Conservation (phyloP, 1,140 invertebrate genomes). For the Eulimnadia texana region DNA sequence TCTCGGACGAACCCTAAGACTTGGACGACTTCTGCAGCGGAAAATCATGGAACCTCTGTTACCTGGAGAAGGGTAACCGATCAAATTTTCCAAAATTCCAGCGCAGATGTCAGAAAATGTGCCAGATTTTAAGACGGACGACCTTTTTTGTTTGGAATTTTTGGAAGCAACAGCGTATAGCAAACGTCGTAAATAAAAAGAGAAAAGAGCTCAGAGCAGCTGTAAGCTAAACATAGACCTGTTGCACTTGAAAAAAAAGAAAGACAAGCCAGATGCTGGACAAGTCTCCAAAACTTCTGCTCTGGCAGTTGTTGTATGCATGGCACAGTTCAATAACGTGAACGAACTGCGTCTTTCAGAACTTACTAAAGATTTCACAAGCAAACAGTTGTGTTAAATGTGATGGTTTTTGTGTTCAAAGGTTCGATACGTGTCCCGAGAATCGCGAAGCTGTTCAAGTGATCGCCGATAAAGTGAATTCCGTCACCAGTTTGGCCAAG, state of each 20-base stretch:
- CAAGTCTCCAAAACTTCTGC: background rate
- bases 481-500: constrained; percentile 47
- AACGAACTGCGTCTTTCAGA: no score
- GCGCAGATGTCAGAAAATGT: background rate
- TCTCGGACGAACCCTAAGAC: constrained; percentile 52
- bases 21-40: constrained; percentile 49
- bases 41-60: constrained; percentile 46
- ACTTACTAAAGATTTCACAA: background rate
- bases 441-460: constrained; percentile 39
- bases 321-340: no score
- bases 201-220: background rate
- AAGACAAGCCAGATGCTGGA: background rate
- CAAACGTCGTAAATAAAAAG: no score
- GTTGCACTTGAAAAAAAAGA: background rate
- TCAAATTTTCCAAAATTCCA: background rate
- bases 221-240: constrained; percentile 6
- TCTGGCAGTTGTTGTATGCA: background rate
- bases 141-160: no score
- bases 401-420: background rate
- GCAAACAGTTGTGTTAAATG: background rate
- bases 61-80: constrained; percentile 28
- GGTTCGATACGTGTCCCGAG: constrained; percentile 15
- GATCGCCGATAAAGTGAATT: constrained; percentile 43
- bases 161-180: no score
- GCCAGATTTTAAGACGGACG: no score